Conservation (phyloP, 1,140 invertebrate genomes). For the Trichonephila clavipes region DNA sequence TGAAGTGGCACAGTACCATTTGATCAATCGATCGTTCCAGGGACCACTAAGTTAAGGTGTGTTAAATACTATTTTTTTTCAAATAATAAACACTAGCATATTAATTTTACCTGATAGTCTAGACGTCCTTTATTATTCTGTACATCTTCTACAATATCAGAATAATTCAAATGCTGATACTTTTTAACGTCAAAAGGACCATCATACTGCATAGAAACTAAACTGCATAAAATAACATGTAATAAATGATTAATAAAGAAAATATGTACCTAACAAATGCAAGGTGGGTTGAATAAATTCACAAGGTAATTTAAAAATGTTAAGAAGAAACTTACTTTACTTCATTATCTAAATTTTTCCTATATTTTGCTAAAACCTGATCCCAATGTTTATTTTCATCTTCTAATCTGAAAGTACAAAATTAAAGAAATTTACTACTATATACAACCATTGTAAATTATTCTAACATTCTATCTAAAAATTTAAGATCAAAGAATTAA, state of each 20-base stretch:
- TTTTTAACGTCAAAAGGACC: neutral
- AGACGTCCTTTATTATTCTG: neutral
- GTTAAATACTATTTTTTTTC: no score
- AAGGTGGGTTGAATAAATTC: neutral
- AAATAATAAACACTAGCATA: neutral
- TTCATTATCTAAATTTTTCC: neutral
- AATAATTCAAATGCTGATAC: slow-evolving; percentile 9
- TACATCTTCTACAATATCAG: neutral
- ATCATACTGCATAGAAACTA: neutral
- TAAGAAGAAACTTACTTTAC: neutral
- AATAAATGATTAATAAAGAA: neutral
- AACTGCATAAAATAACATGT: neutral
- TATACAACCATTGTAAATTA: no score
- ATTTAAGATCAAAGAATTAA: no score
- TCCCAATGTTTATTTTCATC: slow-evolving; percentile 14
- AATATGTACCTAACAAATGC: neutral
- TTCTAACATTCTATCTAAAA: no score
- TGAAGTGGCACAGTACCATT: no score
- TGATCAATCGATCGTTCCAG: no score
- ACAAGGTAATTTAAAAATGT: neutral
- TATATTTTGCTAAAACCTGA: neutral
- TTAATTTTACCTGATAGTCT: neutral
- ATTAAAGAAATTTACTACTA: neutral
- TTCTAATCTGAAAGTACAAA: slow-evolving; percentile 14
- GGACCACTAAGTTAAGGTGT: no score